These are phyloP conservation scores for Phataginus tetradactyla DNA, from an alignment of 2,797 vertebrate genomes.

Conservation along the genomic window DNA sequence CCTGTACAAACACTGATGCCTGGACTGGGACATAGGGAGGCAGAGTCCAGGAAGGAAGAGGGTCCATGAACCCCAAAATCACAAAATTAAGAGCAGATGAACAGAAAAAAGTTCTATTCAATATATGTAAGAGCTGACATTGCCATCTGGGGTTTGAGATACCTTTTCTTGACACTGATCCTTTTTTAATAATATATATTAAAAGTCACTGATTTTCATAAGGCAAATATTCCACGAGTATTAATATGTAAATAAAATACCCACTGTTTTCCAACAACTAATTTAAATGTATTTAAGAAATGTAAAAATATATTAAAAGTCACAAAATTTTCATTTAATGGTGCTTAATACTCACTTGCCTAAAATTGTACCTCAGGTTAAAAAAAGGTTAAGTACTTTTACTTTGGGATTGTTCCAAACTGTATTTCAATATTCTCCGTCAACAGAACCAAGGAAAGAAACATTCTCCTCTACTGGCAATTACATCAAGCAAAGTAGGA, in stretches of 20 bases:
- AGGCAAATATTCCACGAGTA: not conserved
- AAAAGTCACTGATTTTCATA: constrained; percentile 24
- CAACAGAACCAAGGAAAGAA: not conserved
- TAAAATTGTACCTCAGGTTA: constrained; percentile 8
- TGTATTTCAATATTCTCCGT: not conserved
- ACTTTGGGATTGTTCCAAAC: not conserved
- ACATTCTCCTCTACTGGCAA: not conserved
- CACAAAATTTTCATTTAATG: constrained; percentile 28
- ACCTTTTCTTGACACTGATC: not conserved
- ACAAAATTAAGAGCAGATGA: constrained; percentile 40
- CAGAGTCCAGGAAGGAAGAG: not conserved
- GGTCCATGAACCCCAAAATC: not conserved
- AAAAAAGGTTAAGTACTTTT: not conserved
- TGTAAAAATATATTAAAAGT: not conserved
- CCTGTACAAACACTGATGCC: not conserved
- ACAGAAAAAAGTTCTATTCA: not conserved
- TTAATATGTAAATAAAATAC: not conserved
- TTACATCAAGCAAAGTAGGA: not conserved
- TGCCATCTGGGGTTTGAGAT: not conserved
- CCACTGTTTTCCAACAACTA: not conserved
- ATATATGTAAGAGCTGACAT: not conserved
- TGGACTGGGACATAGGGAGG: not conserved
- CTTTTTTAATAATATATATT: not conserved
- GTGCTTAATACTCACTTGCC: not conserved
- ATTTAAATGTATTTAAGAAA: constrained; percentile 33